Evolutionary conservation across 2,113 vertebrate species (phyloP).

Genomic region (Lamprotornis superbus): DNA sequence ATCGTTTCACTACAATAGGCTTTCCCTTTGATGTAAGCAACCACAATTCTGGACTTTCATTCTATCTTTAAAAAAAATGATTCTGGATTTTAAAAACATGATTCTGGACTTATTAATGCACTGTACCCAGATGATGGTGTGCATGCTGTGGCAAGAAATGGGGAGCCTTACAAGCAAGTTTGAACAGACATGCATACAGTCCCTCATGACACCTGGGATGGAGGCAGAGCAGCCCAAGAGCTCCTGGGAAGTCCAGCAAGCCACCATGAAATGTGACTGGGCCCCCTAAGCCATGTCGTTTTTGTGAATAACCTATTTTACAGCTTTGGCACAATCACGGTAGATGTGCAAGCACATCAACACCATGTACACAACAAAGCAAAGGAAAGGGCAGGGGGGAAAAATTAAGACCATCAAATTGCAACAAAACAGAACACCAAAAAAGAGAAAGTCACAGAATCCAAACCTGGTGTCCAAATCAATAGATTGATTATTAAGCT

Average conservation of each 20-base stretch:
- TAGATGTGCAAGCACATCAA: background rate
- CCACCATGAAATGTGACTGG: background rate
- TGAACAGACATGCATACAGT: background rate
- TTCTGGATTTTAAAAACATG: background rate
- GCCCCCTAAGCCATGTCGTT: background rate
- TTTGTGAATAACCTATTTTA: background rate
- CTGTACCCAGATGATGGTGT: background rate
- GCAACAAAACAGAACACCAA: background rate
- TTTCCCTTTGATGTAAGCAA: background rate
- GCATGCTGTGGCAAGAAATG: background rate
- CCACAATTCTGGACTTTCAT: accelerated
- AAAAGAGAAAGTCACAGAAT: background rate
- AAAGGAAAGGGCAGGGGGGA: background rate
- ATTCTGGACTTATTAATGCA: background rate
- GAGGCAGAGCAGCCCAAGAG: background rate
- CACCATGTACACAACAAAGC: background rate
- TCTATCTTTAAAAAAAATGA: background rate
- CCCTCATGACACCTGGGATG: background rate
- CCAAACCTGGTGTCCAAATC: background rate
- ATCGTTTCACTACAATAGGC: background rate
- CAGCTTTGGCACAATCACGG: background rate
- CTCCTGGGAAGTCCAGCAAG: background rate
- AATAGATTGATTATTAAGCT: background rate
- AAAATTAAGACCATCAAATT: background rate
- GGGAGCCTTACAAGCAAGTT: background rate